These are phyloP conservation scores for Podarcis muralis DNA, from an alignment of 2,113 vertebrate genomes.

Conservation along the genomic window DNA sequence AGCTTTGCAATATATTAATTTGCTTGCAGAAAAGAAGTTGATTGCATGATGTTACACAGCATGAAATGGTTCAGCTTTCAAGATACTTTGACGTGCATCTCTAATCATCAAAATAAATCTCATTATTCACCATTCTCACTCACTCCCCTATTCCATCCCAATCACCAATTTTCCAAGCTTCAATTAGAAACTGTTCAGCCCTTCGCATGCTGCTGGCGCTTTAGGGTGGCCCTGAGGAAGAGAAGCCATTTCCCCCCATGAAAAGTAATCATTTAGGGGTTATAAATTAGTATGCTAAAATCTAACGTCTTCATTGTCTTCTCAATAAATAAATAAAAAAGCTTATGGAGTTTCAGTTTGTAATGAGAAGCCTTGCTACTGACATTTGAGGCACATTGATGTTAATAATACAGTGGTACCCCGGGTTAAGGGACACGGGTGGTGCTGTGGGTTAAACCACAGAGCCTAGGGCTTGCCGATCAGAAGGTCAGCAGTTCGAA, in stretches of 20 bases:
- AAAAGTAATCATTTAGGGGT: conserved; percentile 38
- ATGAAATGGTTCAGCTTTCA: conserved; percentile 46
- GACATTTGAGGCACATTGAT: background rate
- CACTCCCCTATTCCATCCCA: background rate
- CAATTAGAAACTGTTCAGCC: background rate
- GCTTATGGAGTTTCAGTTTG: conserved; percentile 6
- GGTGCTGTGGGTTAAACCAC: too few relatives aligned
- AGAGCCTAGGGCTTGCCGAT: too few relatives aligned
- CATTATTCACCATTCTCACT: conserved; percentile 28
- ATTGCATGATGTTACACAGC: conserved; percentile 38
- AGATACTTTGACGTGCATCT: background rate
- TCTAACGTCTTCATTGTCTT: background rate
- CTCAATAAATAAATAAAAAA: background rate
- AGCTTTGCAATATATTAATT: conserved; percentile 43
- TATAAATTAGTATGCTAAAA: conserved; percentile 30
- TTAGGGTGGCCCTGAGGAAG: background rate
- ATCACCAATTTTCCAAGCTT: conserved; percentile 42
- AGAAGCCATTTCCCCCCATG: conserved; percentile 3
- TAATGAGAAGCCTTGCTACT: conserved; percentile 2
- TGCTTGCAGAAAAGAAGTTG: conserved; percentile 38
- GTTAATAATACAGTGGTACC: conserved; percentile 26
- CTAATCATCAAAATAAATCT: conserved; percentile 54
- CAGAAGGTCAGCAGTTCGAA: too few relatives aligned
- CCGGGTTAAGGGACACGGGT: too few relatives aligned
- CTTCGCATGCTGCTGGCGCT: conserved; percentile 5